Evolutionary conservation across 2,113 vertebrate species (phyloP).

Genomic region (Cavia aperea): DNA sequence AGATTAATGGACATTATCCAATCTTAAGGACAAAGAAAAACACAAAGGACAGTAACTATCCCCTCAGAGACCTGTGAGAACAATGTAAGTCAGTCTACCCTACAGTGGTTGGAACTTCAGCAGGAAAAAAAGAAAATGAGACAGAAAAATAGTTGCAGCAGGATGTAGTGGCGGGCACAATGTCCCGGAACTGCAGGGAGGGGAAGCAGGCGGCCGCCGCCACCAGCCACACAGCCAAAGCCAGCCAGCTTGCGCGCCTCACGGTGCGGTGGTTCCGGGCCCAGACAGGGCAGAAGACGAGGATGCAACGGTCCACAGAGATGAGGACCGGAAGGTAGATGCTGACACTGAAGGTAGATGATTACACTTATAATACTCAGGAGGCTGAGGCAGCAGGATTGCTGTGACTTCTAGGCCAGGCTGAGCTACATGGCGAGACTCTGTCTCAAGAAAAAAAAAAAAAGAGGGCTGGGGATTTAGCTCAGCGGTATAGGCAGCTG

Average conservation of each 20-base stretch:
- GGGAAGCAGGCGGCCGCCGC: neutral
- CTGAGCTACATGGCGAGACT: too few relatives aligned
- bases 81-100: neutral
- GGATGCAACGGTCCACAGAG: conserved; percentile 81
- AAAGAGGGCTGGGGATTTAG: too few relatives aligned
- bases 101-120: neutral
- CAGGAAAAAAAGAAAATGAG: neutral
- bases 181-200: neutral
- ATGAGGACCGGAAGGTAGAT: conserved; percentile 83
- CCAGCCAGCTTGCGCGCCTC: neutral
- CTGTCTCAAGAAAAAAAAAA: too few relatives aligned
- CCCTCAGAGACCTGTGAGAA: neutral
- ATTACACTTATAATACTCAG: too few relatives aligned
- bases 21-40: neutral
- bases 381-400: too few relatives aligned
- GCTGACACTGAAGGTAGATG: conserved; percentile 65
- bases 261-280: conserved; percentile 74
- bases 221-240: neutral
- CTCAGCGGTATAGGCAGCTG: too few relatives aligned
- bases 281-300: conserved; percentile 79
- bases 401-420: too few relatives aligned
- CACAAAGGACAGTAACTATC: neutral
- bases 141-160: too few relatives aligned
- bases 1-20: neutral
- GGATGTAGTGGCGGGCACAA: neutral